Base-by-base conservation (phyloP, 2,797 vertebrate species). In the Chaunax sp. region DNA sequence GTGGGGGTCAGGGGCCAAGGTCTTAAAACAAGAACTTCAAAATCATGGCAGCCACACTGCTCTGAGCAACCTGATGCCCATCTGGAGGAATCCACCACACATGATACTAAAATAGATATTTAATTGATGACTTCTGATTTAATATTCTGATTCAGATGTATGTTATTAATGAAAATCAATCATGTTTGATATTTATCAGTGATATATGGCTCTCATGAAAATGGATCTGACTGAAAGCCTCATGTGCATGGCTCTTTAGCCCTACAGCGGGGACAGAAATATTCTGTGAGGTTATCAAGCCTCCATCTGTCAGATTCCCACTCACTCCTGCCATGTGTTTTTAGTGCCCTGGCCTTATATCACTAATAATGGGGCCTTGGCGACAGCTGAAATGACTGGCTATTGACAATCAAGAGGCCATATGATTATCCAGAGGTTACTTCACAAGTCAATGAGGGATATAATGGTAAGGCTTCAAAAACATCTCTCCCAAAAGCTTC, bases 1-100 rank as follows among this genome's bases (percentile, higher is more conserved):
- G 82, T 78, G 73, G 55, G 74, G 86, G 75, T 88, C 87, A 90
- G 50, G 61, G 90, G 86, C 85, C 89, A 88, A 84, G 81, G 81
- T 86, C 77, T 88, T 91, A 82, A 92, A 93, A 89, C 73, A 71
- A 77, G 76, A 84, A 63, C 47, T 68, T 64, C 72, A 83, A 71
- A 85, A 78, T 57, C 46, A 62, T 43, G 56, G 63, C 68, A 49
- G 47, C 81, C 60, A 45, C 47, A 49, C 41, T 35, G 16, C 61
- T 75, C 65, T 18, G 13, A 67, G 74, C 75, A 83, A 89, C 84
- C 78, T 78, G 82, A 86, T 69, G 78, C 73, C 83, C 85, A 84
- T 91, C 84, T 90, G 89, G 77, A 75, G 65, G 85, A 84, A 83
- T 87, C 76, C 13, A 28, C 19, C 47, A 6, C 23, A 50, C 25